Conservation (phyloP, 2,888 invertebrate genomes). For the Drosophila mulleri region DNA sequence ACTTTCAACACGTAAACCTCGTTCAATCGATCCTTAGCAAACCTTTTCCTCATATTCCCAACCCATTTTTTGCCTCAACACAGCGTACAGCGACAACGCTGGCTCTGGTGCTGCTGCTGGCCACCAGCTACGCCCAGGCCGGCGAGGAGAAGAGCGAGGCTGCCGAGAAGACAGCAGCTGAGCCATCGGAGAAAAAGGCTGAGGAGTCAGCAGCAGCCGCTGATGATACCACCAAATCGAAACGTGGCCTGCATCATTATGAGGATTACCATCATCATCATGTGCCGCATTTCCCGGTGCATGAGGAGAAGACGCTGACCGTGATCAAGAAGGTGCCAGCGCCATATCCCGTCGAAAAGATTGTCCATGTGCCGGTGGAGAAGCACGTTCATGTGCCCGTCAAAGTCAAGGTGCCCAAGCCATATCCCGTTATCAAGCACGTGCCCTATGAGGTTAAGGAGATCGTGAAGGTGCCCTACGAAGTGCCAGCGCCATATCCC, state of each 20-base stretch:
- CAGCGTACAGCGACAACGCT: slow-evolving; percentile 85
- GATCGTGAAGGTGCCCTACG: slow-evolving; percentile 91
- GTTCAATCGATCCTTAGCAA: not conserved
- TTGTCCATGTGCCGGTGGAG: slow-evolving; percentile 88
- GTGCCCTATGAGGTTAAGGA: slow-evolving; percentile 91
- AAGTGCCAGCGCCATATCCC: slow-evolving; percentile 91
- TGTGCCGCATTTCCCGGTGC: slow-evolving; percentile 81
- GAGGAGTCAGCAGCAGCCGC: slow-evolving; percentile 84
- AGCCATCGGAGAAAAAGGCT: slow-evolving; percentile 76
- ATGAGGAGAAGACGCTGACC: slow-evolving; percentile 89
- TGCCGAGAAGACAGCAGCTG: slow-evolving; percentile 85
- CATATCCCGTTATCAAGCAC: slow-evolving; percentile 90
- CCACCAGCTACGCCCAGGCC: slow-evolving; percentile 83
- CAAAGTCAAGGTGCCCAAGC: slow-evolving; percentile 89
- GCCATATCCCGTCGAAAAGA: slow-evolving; percentile 89
- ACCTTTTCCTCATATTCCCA: not conserved
- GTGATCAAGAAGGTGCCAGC: slow-evolving; percentile 90
- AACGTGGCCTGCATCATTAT: slow-evolving; percentile 89
- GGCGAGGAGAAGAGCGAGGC: slow-evolving; percentile 87
- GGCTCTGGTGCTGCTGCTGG: slow-evolving; percentile 87
- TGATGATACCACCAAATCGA: slow-evolving; percentile 90
- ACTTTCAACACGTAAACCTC: not conserved
- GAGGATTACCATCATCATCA: slow-evolving; percentile 84
- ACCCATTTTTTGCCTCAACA: slow-evolving; percentile 30
- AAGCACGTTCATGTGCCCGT: slow-evolving; percentile 88